Conservation (phyloP, 1,140 invertebrate species). For the Cotesia chilonis region DNA sequence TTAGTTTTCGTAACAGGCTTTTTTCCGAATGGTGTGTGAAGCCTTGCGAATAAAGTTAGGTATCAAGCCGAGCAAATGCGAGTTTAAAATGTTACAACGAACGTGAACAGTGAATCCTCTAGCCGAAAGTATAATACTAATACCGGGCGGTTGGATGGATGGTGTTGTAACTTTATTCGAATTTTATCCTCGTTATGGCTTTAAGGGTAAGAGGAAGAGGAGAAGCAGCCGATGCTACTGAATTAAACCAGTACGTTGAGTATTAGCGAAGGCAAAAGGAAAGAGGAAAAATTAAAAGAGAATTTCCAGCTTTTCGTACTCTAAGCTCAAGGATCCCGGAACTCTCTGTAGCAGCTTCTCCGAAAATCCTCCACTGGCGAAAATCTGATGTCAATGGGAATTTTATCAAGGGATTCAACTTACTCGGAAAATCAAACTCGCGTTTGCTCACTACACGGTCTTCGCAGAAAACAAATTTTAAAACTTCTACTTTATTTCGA, state of each 20-base stretch:
- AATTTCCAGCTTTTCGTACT: conserved; percentile 27
- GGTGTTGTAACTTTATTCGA: conserved; percentile 52
- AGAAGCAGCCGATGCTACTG: conserved; percentile 12
- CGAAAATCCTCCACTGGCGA: conserved; percentile 24
- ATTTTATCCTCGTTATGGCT: conserved; percentile 38
- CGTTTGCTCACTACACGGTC: background rate
- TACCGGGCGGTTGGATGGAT: conserved; percentile 31
- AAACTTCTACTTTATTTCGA: background rate
- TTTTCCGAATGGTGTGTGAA: conserved; percentile 39
- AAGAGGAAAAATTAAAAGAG: conserved; percentile 30
- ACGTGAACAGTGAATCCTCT: conserved; percentile 36
- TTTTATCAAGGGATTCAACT: conserved; percentile 28
- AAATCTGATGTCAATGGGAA: conserved; percentile 27
- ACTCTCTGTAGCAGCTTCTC: conserved; percentile 27
- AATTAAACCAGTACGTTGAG: background rate
- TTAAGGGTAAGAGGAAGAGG: conserved; percentile 27
- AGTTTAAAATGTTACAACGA: conserved; percentile 54
- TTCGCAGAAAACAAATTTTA: background rate
- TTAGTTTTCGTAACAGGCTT: conserved; percentile 42
- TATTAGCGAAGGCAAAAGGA: background rate
- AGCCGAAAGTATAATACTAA: background rate
- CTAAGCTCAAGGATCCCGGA: conserved; percentile 27
- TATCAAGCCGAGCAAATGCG: conserved; percentile 50
- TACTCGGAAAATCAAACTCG: conserved; percentile 19
- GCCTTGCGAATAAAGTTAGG: conserved; percentile 51